Evolutionary conservation across 92 coral and sea anemone species (phyloP).

Genomic region (Zoanthus sociatus): DNA sequence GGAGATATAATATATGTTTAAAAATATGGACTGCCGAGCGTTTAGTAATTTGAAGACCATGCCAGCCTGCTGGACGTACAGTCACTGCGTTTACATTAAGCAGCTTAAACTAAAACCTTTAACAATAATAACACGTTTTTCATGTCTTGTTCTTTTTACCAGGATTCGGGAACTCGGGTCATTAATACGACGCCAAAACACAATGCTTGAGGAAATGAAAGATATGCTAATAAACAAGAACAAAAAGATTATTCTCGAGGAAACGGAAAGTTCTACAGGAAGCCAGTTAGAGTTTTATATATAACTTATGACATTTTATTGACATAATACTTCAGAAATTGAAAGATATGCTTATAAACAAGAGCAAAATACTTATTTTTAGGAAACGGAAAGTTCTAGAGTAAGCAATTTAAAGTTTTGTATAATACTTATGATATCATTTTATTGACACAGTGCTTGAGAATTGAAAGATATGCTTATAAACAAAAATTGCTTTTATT

Average conservation of each 20-base stretch:
- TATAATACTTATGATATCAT: background rate
- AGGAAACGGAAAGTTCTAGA: constrained; percentile 19
- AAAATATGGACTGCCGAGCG: too few relatives aligned
- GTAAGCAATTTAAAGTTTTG: constrained; percentile 41
- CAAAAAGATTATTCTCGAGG: background rate
- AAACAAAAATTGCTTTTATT: too few relatives aligned
- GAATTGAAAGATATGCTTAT: too few relatives aligned
- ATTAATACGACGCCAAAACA: constrained; percentile 25
- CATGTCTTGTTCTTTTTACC: background rate
- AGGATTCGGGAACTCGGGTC: constrained; percentile 46
- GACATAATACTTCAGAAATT: too few relatives aligned
- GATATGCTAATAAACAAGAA: constrained; percentile 21
- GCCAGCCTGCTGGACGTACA: too few relatives aligned
- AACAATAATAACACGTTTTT: background rate
- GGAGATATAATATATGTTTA: too few relatives aligned
- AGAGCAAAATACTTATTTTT: background rate
- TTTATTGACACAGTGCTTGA: background rate
- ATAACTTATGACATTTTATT: background rate
- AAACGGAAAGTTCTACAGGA: constrained; percentile 29
- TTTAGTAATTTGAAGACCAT: too few relatives aligned
- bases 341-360: too few relatives aligned
- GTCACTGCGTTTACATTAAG: too few relatives aligned
- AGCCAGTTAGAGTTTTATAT: constrained; percentile 43
- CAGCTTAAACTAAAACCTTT: background rate
- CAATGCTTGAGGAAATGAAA: constrained; percentile 36